Percentiles rank a stretch among this genome's conserved stretches.
Conservation (phyloP, 2,797 vertebrate genomes). For the Enteromius unitaeniatus region DNA sequence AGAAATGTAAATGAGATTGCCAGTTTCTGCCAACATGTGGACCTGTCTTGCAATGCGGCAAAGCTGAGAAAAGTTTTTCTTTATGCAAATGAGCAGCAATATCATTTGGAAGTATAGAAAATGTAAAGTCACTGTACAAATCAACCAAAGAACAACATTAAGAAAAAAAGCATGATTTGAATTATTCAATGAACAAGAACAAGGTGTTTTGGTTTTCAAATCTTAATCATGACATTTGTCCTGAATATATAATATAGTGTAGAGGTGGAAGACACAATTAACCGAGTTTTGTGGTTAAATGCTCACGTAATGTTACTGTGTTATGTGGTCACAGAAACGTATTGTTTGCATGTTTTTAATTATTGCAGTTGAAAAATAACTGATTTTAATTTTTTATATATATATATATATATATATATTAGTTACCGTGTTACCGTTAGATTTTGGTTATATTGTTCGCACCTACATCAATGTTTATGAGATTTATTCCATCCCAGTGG, state of each 20-base stretch:
- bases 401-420: too few species aligned
- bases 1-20: constrained; percentile 9
- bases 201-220: not conserved
- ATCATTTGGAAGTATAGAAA: not conserved
- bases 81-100: not conserved
- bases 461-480: too few species aligned
- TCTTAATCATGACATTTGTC: not conserved
- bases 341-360: too few species aligned
- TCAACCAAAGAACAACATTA: not conserved
- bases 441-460: too few species aligned
- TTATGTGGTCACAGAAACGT: too few species aligned
- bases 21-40: not conserved
- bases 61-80: not conserved
- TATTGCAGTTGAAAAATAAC: too few species aligned
- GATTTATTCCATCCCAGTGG: too few species aligned
- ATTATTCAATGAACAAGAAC: not conserved
- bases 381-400: too few species aligned
- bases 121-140: not conserved
- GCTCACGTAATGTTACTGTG: too few species aligned
- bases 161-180: not conserved
- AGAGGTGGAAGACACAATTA: too few species aligned
- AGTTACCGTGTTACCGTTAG: too few species aligned
- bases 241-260: not conserved
- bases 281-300: too few species aligned
- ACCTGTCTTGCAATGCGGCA: not conserved